A percentile compares a stretch with the other conserved stretches of the same genome.
Conservation (phyloP, 2,888 invertebrate genomes). For the Iselma pallidipennis region DNA sequence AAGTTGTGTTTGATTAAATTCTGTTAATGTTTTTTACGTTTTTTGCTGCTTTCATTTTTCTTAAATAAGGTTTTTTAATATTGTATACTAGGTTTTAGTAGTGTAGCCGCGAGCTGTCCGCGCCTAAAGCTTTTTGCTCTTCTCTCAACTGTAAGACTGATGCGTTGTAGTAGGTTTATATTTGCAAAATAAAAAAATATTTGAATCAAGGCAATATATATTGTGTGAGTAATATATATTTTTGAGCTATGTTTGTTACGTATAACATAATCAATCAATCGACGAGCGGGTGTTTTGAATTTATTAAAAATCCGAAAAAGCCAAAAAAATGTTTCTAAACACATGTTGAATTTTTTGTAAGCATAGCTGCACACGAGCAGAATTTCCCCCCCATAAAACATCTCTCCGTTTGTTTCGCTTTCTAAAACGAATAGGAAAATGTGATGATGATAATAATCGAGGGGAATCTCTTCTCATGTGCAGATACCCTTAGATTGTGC, state of each 20-base stretch:
- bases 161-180: slow-evolving; percentile 48
- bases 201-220: slow-evolving; percentile 53
- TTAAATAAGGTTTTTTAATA: background rate
- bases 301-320: slow-evolving; percentile 8
- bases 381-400: too few relatives aligned
- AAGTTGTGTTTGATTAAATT: background rate
- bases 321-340: slow-evolving; percentile 21
- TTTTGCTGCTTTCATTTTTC: slow-evolving; percentile 17
- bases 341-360: background rate
- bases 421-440: slow-evolving; percentile 11
- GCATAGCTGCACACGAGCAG: background rate
- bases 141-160: slow-evolving; percentile 56
- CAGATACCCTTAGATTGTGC: too few relatives aligned
- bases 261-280: slow-evolving; percentile 33
- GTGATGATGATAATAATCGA: slow-evolving; percentile 11
- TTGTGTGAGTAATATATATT: slow-evolving; percentile 49
- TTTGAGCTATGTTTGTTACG: slow-evolving; percentile 56
- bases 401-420: too few relatives aligned
- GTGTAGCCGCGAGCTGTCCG: slow-evolving; percentile 33
- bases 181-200: slow-evolving; percentile 47
- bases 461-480: too few relatives aligned
- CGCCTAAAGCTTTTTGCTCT: slow-evolving; percentile 44
- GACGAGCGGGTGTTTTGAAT: slow-evolving; percentile 29
- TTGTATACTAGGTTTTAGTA: slow-evolving; percentile 5
- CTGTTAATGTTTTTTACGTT: slow-evolving; percentile 20